Evolutionary conservation across 2,888 invertebrate species (phyloP), one percentile per base, ranked within the genome.

Genomic region (Lathronympha strigana): DNA sequence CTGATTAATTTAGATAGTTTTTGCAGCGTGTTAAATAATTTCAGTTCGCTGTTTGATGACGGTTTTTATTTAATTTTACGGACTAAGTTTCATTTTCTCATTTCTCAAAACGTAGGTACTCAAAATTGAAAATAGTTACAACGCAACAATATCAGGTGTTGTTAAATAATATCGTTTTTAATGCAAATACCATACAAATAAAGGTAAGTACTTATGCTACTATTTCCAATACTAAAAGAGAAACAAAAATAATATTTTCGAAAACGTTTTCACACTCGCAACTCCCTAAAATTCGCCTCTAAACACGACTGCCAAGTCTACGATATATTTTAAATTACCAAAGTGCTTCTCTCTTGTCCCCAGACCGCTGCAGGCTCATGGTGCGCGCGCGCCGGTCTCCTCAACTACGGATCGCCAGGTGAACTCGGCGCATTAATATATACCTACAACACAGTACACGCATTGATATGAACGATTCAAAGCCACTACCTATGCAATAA

Each of bases 351-450:
- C 67, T 58, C 36, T 74, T 80, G 43, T 69, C 81, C 80, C 1
- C 90, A 92, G 92, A 86, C 80, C 81, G 80, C 79, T 74, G 83
- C 79, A 82, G 77, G 82, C 81, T 79, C 78, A 89, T 90, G 92
- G 92, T 92, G 92, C 87, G 83, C 84, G 85, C 93, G 92, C 93
- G 93, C 93, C 93, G 93, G 90, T 93, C 94, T 84, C 94, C 93
- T 84, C 93, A 94, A 28, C 55, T 19, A 84, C 93, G 94, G 88
- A 94, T 94, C 92, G 94, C 94, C 89, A 94, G 94, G 95, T 94
- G 89, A 92, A 77, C 83, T 83, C 88, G 83, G 76, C 76, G 78
- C 80, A 78, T 77, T 72, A 45, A 58, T 63, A 63, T n/a, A n/a
- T n/a, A n/a, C n/a, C n/a, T n/a, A 61, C 40, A 4, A 33, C 33